Evolutionary conservation across 1,140 invertebrate species (phyloP).

Genomic region (Chironomus tepperi): DNA sequence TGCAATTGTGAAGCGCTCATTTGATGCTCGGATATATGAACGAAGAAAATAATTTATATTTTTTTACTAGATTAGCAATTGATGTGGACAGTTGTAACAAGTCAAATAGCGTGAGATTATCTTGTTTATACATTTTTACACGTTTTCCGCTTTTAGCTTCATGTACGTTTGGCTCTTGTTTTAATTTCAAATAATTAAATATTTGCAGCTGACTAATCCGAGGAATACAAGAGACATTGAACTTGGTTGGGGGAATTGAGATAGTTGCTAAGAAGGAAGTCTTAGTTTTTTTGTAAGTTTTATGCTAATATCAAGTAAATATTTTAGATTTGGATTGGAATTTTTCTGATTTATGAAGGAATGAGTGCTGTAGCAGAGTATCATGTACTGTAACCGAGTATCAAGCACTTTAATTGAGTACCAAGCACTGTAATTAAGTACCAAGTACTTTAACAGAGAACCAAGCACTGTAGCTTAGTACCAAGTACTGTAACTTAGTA

Average conservation of each 20-base stretch:
- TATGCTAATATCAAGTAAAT: too few relatives aligned
- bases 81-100: background rate
- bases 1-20: background rate
- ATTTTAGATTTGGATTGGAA: too few relatives aligned
- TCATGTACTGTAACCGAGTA: too few relatives aligned
- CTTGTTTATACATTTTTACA: constrained; percentile 4
- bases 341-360: too few relatives aligned
- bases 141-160: background rate
- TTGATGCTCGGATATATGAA: background rate
- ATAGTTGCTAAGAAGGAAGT: too few relatives aligned
- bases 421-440: too few relatives aligned
- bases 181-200: background rate
- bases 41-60: background rate
- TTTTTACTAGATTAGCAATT: background rate
- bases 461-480: too few relatives aligned
- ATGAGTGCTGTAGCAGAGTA: too few relatives aligned
- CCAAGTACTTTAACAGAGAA: too few relatives aligned
- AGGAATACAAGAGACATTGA: background rate
- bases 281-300: too few relatives aligned
- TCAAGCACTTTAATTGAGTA: too few relatives aligned
- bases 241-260: background rate
- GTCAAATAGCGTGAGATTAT: constrained; percentile 15
- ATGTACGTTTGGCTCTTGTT: background rate
- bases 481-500: too few relatives aligned
- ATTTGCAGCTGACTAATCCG: background rate